Evolutionary conservation across 2,797 vertebrate genomes (phyloP).

Genomic region (Pseudochaenichthys georgianus): DNA sequence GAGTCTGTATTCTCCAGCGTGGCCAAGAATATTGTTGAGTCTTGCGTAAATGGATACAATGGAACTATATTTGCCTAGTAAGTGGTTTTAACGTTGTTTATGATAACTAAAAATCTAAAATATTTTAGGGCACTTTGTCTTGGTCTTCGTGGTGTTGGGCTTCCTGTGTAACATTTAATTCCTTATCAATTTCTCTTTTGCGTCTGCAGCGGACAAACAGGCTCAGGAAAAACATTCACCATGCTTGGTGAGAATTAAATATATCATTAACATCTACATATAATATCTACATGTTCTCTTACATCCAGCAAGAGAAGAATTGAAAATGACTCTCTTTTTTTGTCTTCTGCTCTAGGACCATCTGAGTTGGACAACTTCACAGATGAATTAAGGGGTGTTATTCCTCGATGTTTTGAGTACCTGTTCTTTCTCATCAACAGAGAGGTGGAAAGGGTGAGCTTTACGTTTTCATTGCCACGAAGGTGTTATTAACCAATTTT

Average conservation of each 20-base stretch:
- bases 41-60: slow-evolving; percentile 97
- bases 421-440: slow-evolving; percentile 95
- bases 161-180: neutral
- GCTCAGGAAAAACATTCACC: slow-evolving; percentile 98
- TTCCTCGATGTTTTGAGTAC: slow-evolving; percentile 97
- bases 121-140: neutral
- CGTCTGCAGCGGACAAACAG: slow-evolving; percentile 92
- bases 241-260: slow-evolving; percentile 92
- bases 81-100: slow-evolving; percentile 71
- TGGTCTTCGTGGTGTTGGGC: neutral
- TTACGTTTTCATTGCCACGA: neutral
- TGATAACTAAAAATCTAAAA: neutral
- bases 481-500: neutral
- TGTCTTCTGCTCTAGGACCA: slow-evolving; percentile 83
- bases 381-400: slow-evolving; percentile 94
- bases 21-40: slow-evolving; percentile 95
- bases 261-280: neutral
- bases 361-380: slow-evolving; percentile 94
- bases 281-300: neutral
- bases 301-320: neutral
- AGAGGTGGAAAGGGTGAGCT: slow-evolving; percentile 91
- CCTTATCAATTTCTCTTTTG: slow-evolving; percentile 16
- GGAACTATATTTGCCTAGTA: slow-evolving; percentile 99
- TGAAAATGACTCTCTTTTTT: neutral
- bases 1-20: slow-evolving; percentile 94